Percentiles rank a stretch among this genome's conserved stretches.
phyloP scores from a whole-genome alignment of 2,797 vertebrate species.

The Luscinia luscinia region DNA sequence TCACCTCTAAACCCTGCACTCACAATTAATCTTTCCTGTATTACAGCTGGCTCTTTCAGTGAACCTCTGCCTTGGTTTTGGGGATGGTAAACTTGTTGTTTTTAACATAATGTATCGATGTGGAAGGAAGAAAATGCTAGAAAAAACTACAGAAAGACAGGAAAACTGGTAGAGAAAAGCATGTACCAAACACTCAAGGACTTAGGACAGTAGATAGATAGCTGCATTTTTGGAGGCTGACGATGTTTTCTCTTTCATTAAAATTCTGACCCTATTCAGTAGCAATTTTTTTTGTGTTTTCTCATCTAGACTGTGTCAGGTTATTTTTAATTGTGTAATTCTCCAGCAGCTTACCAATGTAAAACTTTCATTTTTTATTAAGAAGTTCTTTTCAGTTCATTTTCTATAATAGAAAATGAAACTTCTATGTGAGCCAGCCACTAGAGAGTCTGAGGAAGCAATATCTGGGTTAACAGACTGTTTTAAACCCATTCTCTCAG shows the following conservation, averaged over 20 bases:
- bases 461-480: constrained; percentile 42
- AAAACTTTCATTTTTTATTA: constrained; percentile 56
- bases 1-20: neutral
- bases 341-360: neutral
- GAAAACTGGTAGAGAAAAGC: neutral
- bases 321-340: constrained; percentile 55
- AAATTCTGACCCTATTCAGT: neutral
- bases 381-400: constrained; percentile 48
- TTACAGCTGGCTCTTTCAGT: neutral
- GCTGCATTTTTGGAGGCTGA: neutral
- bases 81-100: neutral
- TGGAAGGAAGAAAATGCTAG: neutral
- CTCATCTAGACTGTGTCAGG: neutral
- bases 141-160: neutral
- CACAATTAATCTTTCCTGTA: neutral
- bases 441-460: constrained; percentile 22
- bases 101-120: neutral
- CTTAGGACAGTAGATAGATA: neutral
- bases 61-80: neutral
- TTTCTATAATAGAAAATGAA: constrained; percentile 55
- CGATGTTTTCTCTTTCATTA: neutral
- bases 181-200: neutral
- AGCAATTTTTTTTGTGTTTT: constrained; percentile 14
- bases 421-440: constrained; percentile 49
- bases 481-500: constrained; percentile 14